A percentile compares a stretch with the other conserved stretches of the same genome.
These are phyloP conservation scores for Neosalanx taihuensis DNA, from an alignment of 2,797 vertebrate genomes.

Conservation along the genomic window DNA sequence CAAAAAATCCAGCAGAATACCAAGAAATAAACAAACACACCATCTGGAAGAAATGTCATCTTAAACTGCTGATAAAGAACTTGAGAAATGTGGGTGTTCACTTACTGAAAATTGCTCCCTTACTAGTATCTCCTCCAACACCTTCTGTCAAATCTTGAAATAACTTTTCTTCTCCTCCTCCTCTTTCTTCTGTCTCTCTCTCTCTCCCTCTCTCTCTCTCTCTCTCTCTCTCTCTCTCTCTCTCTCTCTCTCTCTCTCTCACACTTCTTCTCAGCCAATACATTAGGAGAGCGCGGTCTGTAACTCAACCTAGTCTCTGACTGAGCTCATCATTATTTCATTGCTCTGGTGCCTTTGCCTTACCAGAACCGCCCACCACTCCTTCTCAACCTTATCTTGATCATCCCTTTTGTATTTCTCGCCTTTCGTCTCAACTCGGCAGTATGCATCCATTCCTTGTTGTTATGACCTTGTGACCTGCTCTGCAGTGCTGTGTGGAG, in stretches of 20 bases:
- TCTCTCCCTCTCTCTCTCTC: constrained; percentile 32
- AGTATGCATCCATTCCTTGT: background rate
- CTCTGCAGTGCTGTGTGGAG: constrained; percentile 6
- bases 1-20: too few relatives aligned
- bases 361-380: constrained; percentile 58
- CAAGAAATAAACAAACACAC: too few relatives aligned
- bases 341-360: constrained; percentile 65
- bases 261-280: constrained; percentile 47
- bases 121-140: constrained; percentile 29
- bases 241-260: constrained; percentile 33
- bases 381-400: constrained; percentile 44
- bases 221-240: constrained; percentile 18
- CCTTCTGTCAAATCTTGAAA: constrained; percentile 38
- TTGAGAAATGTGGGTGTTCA: constrained; percentile 24
- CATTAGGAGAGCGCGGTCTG: constrained; percentile 63
- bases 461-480: constrained; percentile 6
- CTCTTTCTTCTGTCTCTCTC: constrained; percentile 25
- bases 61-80: too few relatives aligned
- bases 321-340: constrained; percentile 82
- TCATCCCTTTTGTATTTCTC: constrained; percentile 24
- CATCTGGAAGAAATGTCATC: too few relatives aligned
- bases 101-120: constrained; percentile 41
- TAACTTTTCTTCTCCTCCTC: constrained; percentile 34
- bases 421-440: constrained; percentile 12
- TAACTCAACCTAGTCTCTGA: constrained; percentile 76